Conservation (phyloP, 1,140 invertebrate species). For the Ceratitis capitata region DNA sequence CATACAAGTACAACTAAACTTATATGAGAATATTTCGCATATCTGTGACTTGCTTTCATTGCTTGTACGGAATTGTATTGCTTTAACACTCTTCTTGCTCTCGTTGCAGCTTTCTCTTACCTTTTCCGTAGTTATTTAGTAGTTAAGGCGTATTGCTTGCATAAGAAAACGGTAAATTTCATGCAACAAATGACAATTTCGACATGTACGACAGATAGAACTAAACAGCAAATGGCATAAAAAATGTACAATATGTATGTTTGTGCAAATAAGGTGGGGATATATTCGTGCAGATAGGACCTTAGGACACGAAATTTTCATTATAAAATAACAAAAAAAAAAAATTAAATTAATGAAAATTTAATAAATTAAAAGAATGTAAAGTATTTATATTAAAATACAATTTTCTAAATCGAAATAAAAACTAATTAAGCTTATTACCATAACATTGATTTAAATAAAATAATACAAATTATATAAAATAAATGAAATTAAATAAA, state of each 20-base stretch:
- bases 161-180: conserved; percentile 48
- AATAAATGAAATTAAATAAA: too few species aligned
- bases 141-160: conserved; percentile 40
- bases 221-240: conserved; percentile 37
- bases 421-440: too few species aligned
- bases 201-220: conserved; percentile 44
- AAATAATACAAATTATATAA: too few species aligned
- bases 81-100: background rate
- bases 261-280: background rate
- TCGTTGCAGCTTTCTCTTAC: too few species aligned
- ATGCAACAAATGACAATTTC: conserved; percentile 47
- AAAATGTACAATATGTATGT: background rate
- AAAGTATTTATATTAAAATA: too few species aligned
- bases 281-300: background rate
- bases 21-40: conserved; percentile 14
- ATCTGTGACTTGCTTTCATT: conserved; percentile 3
- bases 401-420: too few species aligned
- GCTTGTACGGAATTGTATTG: background rate
- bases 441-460: too few species aligned
- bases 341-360: too few species aligned
- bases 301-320: too few species aligned
- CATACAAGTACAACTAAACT: background rate
- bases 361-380: too few species aligned
- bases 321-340: too few species aligned
- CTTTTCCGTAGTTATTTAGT: background rate